phyloP scores from a whole-genome alignment of 2,113 vertebrate species.

The Choloepus hoffmanni region DNA sequence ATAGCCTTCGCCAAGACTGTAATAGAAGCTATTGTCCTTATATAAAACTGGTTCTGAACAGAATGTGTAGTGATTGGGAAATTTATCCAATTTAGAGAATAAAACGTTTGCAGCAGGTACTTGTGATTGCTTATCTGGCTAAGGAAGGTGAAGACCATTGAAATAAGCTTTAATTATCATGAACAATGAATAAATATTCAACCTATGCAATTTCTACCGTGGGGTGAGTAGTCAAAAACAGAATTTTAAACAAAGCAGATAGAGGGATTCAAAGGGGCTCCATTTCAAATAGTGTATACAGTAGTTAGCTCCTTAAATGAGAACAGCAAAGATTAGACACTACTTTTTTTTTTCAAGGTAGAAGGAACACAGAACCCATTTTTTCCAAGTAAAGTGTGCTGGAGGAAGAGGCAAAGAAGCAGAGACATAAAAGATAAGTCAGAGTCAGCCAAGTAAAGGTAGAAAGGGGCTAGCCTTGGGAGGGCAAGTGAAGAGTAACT shows the following conservation, averaged over 20 bases:
- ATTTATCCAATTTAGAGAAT: slow-evolving; percentile 47
- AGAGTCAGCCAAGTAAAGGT: not conserved
- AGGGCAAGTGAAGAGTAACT: not conserved
- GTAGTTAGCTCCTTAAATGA: not conserved
- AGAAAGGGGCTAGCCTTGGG: not conserved
- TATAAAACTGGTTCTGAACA: not conserved
- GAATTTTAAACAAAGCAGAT: not conserved
- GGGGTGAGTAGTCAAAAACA: not conserved
- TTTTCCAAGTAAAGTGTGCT: not conserved
- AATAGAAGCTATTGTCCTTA: not conserved
- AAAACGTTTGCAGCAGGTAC: not conserved
- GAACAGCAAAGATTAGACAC: not conserved
- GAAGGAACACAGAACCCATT: not conserved
- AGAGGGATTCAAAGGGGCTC: not conserved
- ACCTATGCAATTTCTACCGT: not conserved
- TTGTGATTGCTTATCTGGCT: slow-evolving; percentile 41
- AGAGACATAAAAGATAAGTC: not conserved
- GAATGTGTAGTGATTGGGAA: not conserved
- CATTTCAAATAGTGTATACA: not conserved
- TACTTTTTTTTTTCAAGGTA: not conserved
- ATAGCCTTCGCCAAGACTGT: not conserved
- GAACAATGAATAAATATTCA: not conserved
- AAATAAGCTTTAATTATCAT: slow-evolving; percentile 43
- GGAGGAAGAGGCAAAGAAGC: not conserved
- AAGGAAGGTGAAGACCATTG: not conserved